Percentiles rank a stretch among this genome's conserved stretches.
These are phyloP conservation scores for Agrotis ipsilon DNA, from an alignment of 2,888 invertebrate species.

Conservation along the genomic window DNA sequence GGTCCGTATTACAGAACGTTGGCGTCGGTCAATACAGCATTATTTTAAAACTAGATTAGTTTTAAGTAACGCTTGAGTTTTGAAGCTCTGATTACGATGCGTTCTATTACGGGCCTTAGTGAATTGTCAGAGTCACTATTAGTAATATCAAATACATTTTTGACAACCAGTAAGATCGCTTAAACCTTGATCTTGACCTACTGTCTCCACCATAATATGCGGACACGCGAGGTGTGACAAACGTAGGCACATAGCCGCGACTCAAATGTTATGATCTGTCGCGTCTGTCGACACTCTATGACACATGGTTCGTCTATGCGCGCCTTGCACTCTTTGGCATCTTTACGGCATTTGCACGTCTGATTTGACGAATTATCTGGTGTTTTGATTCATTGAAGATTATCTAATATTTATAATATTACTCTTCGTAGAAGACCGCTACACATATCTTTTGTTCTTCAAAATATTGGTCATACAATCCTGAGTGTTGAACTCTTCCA, in stretches of 20 bases:
- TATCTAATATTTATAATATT: background rate
- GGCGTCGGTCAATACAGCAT: too few species aligned
- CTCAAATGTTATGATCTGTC: conserved; percentile 22
- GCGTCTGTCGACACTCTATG: conserved; percentile 51
- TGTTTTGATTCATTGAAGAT: background rate
- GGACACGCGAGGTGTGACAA: conserved; percentile 21
- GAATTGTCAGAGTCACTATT: background rate
- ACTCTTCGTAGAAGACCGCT: background rate
- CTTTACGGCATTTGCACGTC: conserved; percentile 3
- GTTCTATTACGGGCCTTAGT: too few species aligned
- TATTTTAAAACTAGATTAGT: too few species aligned
- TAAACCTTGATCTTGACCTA: conserved; percentile 36
- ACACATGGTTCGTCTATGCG: conserved; percentile 48
- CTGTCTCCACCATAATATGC: conserved; percentile 17
- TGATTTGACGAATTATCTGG: conserved; percentile 25
- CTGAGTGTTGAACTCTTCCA: too few species aligned
- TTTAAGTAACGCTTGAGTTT: too few species aligned
- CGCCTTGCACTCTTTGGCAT: conserved; percentile 51
- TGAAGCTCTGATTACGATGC: too few species aligned
- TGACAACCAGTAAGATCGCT: background rate
- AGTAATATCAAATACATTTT: background rate
- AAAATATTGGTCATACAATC: too few species aligned
- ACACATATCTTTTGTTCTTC: too few species aligned
- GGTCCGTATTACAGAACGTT: too few species aligned
- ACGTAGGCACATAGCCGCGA: conserved; percentile 15